Conservation (phyloP, 2,113 vertebrate species). For the Carlito syrichta region DNA sequence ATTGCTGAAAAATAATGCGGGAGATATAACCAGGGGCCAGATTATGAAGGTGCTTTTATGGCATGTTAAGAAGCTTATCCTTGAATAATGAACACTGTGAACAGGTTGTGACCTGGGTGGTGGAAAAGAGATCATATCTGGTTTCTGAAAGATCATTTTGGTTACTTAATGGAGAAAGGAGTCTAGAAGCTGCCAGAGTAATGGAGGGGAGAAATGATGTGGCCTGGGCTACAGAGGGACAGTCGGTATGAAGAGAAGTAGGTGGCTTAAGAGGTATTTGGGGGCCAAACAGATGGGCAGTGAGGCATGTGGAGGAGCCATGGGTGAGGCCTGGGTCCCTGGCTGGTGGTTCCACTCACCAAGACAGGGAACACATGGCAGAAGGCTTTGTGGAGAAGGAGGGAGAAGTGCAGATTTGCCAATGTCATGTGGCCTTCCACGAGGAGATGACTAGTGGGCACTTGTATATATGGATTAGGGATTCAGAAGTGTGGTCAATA, state of each 20-base stretch:
- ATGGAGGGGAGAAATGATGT: not conserved
- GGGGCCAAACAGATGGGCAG: not conserved
- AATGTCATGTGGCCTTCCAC: rapidly evolving
- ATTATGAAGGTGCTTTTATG: not conserved
- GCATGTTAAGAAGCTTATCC: not conserved
- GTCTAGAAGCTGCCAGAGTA: not conserved
- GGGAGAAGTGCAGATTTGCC: too few relatives aligned
- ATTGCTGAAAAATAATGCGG: not conserved
- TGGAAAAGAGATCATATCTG: not conserved
- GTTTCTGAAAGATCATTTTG: not conserved
- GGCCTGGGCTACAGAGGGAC: not conserved
- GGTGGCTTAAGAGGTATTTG: not conserved
- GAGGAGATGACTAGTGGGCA: not conserved
- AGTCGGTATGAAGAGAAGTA: not conserved
- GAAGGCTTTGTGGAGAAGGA: not conserved
- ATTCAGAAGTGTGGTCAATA: not conserved
- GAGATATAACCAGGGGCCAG: not conserved
- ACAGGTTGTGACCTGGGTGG: not conserved
- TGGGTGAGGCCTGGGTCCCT: not conserved
- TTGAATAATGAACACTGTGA: not conserved
- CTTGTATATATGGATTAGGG: not conserved
- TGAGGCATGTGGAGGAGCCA: not conserved
- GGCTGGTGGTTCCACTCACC: not conserved
- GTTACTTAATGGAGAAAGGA: not conserved
- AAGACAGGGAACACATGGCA: not conserved